phyloP scores from a whole-genome alignment of 2,797 vertebrate genomes.

The Catharus ustulatus region DNA sequence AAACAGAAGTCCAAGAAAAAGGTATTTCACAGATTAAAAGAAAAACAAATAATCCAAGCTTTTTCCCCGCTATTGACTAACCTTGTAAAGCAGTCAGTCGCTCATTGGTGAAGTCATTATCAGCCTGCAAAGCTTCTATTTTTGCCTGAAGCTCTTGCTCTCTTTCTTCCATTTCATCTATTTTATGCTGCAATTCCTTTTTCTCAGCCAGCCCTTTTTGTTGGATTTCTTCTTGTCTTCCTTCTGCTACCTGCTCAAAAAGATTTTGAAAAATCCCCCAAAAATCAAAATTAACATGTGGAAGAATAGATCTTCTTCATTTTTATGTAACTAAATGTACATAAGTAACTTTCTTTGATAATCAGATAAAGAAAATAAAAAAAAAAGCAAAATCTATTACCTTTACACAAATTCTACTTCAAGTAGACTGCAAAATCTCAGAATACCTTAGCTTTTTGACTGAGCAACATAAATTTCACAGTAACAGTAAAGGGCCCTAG shows the following conservation, averaged over 20 bases:
- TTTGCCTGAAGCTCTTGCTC: slow-evolving; percentile 97
- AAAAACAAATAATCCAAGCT: slow-evolving; percentile 50
- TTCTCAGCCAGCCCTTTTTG: slow-evolving; percentile 92
- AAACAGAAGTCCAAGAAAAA: slow-evolving; percentile 88
- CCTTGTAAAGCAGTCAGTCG: slow-evolving; percentile 94
- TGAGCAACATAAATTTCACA: background rate
- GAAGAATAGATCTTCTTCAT: background rate
- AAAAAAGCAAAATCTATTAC: background rate
- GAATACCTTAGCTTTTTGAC: background rate
- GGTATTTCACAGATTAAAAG: slow-evolving; percentile 80
- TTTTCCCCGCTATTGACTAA: slow-evolving; percentile 69
- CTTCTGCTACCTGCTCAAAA: slow-evolving; percentile 85
- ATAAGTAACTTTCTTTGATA: background rate
- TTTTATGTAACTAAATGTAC: background rate
- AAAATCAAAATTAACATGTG: background rate
- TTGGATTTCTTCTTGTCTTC: slow-evolving; percentile 92
- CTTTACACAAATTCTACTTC: background rate
- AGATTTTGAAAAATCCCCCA: background rate
- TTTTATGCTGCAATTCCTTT: slow-evolving; percentile 90
- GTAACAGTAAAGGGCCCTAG: background rate
- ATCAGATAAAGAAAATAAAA: background rate
- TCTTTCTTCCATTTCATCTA: slow-evolving; percentile 98
- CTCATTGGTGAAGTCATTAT: slow-evolving; percentile 98
- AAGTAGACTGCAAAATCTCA: background rate
- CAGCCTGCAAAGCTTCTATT: slow-evolving; percentile 96